Evolutionary conservation across 2,797 vertebrate genomes (phyloP).

Genomic region (Alauda arvensis): DNA sequence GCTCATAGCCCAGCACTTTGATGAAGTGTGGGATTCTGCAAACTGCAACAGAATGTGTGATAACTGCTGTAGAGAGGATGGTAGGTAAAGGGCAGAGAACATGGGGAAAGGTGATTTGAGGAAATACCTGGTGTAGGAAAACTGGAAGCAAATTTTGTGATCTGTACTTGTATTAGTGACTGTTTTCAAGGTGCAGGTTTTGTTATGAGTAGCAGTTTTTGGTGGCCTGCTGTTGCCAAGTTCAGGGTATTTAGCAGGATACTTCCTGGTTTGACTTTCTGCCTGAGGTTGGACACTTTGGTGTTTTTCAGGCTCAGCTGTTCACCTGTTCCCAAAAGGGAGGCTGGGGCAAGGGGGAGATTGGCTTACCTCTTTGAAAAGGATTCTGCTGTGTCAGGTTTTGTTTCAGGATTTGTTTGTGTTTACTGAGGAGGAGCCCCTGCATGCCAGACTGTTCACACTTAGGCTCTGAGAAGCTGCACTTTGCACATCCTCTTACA

Average conservation of each 20-base stretch:
- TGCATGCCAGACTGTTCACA: neutral
- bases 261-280: neutral
- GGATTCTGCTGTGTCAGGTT: neutral
- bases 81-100: conserved; percentile 66
- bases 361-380: neutral
- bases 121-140: neutral
- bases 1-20: conserved; percentile 90
- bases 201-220: neutral
- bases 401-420: neutral
- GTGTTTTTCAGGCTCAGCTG: neutral
- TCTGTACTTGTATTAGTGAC: neutral
- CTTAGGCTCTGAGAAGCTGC: neutral
- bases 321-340: neutral
- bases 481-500: neutral
- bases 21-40: conserved; percentile 90
- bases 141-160: neutral
- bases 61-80: conserved; percentile 76
- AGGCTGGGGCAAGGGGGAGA: neutral
- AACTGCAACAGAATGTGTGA: conserved; percentile 92
- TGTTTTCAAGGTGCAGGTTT: neutral
- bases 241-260: neutral
- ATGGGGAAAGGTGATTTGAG: neutral
- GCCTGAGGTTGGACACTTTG: neutral
- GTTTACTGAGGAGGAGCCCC: neutral
- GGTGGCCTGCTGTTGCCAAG: neutral